Conservation (phyloP, 2,797 vertebrate genomes). For the Naso thynnoides region DNA sequence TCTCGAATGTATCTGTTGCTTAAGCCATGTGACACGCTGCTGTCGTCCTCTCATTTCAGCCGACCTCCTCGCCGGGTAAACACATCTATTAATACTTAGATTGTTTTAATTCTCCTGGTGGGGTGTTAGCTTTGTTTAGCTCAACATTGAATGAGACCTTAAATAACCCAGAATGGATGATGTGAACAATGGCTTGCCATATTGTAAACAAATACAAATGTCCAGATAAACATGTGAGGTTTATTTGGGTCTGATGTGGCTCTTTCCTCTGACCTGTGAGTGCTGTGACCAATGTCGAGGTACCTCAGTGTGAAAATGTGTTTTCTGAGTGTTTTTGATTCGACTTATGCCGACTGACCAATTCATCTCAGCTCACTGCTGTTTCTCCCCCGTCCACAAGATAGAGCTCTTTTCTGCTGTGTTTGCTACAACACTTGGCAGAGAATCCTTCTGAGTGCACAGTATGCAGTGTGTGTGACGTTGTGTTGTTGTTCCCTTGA, state of each 20-base stretch:
- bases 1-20: constrained; percentile 33
- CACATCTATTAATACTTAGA: constrained; percentile 56
- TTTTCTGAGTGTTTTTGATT: constrained; percentile 12
- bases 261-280: background rate
- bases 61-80: constrained; percentile 22
- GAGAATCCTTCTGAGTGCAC: constrained; percentile 10
- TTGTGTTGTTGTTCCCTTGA: constrained; percentile 13
- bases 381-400: constrained; percentile 63
- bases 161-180: background rate
- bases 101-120: constrained; percentile 34
- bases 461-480: background rate
- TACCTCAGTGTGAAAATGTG: too few relatives aligned
- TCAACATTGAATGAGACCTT: background rate
- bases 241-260: constrained; percentile 2
- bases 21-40: constrained; percentile 15
- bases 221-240: constrained; percentile 20
- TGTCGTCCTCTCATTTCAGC: constrained; percentile 10
- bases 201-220: constrained; percentile 16
- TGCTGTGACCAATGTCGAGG: background rate
- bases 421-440: background rate
- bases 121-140: background rate
- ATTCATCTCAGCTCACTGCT: constrained; percentile 9
- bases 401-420: constrained; percentile 40
- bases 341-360: background rate
- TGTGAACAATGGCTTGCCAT: background rate